A percentile compares a stretch with the other conserved stretches of the same genome.
Conservation (phyloP, 2,113 vertebrate genomes). For the Thomomys bottae region DNA sequence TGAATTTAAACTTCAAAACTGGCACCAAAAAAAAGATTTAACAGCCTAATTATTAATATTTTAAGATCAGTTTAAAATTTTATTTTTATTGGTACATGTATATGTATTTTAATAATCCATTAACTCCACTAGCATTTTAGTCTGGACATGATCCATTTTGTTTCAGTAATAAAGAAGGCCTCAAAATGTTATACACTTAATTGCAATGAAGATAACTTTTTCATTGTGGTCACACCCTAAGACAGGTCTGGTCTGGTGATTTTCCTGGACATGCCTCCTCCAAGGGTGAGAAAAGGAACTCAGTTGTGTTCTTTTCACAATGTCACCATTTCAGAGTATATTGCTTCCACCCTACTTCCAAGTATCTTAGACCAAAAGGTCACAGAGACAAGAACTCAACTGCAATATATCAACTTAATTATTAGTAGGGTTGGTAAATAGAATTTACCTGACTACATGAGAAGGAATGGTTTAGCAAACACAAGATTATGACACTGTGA, state of each 20-base stretch:
- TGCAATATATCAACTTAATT: background rate
- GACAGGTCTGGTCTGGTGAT: background rate
- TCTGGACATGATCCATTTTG: background rate
- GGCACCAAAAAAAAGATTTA: background rate
- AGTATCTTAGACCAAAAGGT: background rate
- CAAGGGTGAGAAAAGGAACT: background rate
- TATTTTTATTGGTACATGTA: background rate
- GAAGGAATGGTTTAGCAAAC: background rate
- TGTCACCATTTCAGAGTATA: background rate
- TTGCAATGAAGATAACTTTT: background rate
- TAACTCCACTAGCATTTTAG: background rate
- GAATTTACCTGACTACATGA: background rate
- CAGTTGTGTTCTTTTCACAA: background rate
- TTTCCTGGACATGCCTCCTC: background rate
- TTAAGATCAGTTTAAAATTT: background rate
- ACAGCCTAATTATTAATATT: background rate
- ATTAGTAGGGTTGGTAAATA: background rate
- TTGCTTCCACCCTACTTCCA: background rate
- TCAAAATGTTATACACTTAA: background rate
- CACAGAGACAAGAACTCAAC: background rate
- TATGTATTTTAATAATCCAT: background rate
- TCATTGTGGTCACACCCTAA: background rate
- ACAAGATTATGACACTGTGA: background rate
- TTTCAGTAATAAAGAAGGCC: background rate
- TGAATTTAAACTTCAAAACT: too few relatives aligned